Percentiles rank a stretch among this genome's conserved stretches.
phyloP scores from a whole-genome alignment of 2,888 invertebrate genomes.

The Leucozona laternaria region DNA sequence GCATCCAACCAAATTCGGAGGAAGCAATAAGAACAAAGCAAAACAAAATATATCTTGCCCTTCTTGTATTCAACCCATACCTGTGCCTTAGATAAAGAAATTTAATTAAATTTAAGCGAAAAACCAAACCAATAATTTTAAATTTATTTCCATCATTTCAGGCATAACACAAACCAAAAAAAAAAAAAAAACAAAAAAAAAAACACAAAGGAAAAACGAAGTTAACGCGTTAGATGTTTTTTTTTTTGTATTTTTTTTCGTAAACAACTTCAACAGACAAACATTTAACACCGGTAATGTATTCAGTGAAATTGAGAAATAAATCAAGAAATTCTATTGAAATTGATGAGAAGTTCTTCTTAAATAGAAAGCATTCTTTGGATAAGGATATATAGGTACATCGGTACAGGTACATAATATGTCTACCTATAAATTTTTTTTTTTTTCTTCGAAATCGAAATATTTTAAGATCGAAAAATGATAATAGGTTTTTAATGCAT shows the following conservation, averaged over 20 bases:
- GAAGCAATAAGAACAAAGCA: slow-evolving; percentile 24
- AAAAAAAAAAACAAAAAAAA: slow-evolving; percentile 4
- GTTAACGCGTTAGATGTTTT: not conserved
- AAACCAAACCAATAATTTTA: slow-evolving; percentile 57
- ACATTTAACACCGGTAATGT: slow-evolving; percentile 16
- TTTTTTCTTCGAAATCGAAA: too few relatives aligned
- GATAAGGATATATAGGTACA: slow-evolving; percentile 20
- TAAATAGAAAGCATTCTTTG: not conserved
- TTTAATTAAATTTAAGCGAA: slow-evolving; percentile 61
- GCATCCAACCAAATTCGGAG: slow-evolving; percentile 36
- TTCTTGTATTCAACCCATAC: slow-evolving; percentile 1
- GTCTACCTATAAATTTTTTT: too few relatives aligned
- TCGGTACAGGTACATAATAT: too few relatives aligned
- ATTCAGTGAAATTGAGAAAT: slow-evolving; percentile 30
- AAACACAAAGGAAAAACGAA: not conserved
- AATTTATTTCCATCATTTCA: slow-evolving; percentile 47
- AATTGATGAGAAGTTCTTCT: slow-evolving; percentile 29
- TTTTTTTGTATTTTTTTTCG: not conserved
- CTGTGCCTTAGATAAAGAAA: slow-evolving; percentile 37
- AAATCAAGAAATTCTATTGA: slow-evolving; percentile 33
- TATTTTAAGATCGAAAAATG: too few relatives aligned
- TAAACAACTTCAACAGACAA: slow-evolving; percentile 34
- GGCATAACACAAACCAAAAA: not conserved
- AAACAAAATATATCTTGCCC: not conserved
- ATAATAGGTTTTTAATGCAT: too few relatives aligned